Conservation (phyloP, 2,888 invertebrate species). For the Drosophila mayaguana region DNA sequence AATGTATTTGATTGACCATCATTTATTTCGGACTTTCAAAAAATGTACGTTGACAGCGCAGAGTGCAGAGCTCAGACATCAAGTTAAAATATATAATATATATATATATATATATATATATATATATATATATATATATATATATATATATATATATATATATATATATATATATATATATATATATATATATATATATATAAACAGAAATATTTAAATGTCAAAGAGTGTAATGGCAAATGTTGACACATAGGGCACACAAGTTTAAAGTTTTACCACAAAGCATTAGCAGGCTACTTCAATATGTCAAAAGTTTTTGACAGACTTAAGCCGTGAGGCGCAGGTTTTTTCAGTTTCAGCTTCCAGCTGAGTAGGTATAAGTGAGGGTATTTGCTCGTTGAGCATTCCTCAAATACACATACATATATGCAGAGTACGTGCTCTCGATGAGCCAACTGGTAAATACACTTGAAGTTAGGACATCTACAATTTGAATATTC, state of each 20-base stretch:
- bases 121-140: no score
- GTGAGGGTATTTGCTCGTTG: background rate
- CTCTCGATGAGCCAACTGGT: no score
- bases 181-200: no score
- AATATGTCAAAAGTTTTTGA: background rate
- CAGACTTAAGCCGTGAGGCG: background rate
- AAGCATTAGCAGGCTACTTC: background rate
- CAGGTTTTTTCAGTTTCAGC: no score
- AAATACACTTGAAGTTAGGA: background rate
- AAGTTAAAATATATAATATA: no score
- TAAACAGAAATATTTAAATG: background rate
- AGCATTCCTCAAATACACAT: background rate
- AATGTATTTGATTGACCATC: constrained; percentile 14
- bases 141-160: no score
- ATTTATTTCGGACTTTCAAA: constrained; percentile 24
- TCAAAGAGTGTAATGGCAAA: constrained; percentile 19
- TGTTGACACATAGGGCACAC: constrained; percentile 8
- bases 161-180: no score
- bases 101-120: no score
- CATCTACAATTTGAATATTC: no score
- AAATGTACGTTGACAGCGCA: background rate
- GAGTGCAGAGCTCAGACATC: constrained; percentile 15
- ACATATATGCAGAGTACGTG: no score
- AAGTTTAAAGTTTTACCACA: background rate
- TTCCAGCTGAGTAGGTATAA: no score